Percentiles rank a stretch among this genome's conserved stretches.
Conservation (phyloP, 2,888 invertebrate species). For the Listrodromus nycthemerus region DNA sequence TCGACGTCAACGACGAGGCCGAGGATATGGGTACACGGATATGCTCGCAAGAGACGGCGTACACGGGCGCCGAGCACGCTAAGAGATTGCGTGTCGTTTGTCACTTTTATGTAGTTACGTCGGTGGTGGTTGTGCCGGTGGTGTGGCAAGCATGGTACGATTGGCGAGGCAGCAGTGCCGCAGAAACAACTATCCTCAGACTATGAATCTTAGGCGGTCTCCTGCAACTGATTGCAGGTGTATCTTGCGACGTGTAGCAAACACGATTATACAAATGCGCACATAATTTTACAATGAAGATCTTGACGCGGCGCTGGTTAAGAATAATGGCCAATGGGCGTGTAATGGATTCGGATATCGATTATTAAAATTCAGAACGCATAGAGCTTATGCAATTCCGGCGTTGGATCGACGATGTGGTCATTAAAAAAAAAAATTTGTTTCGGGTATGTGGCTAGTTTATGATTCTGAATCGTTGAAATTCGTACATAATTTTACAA, state of each 20-base stretch:
- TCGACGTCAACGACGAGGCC: conserved; percentile 37
- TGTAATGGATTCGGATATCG: conserved; percentile 1
- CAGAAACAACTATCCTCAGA: conserved; percentile 30
- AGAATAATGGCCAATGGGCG: background rate
- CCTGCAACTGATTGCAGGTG: conserved; percentile 36
- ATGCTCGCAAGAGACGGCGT: conserved; percentile 53
- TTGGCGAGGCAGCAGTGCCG: conserved; percentile 18
- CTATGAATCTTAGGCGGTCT: conserved; percentile 49
- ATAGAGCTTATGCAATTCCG: too few relatives aligned
- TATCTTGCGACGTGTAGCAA: background rate
- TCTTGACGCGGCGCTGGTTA: conserved; percentile 7
- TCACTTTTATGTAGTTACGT: conserved; percentile 65
- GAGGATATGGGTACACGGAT: conserved; percentile 46
- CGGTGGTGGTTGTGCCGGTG: conserved; percentile 44
- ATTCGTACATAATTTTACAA: background rate
- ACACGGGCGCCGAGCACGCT: conserved; percentile 69
- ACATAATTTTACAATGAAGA: conserved; percentile 21
- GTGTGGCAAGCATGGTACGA: conserved; percentile 11
- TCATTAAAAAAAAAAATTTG: background rate
- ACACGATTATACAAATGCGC: conserved; percentile 17
- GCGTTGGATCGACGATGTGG: background rate
- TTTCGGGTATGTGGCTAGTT: background rate
- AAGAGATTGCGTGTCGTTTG: conserved; percentile 69
- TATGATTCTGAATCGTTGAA: background rate
- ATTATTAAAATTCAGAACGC: conserved; percentile 17